Evolutionary conservation across 1,140 invertebrate genomes (phyloP).

Genomic region (Diuraphis noxia): DNA sequence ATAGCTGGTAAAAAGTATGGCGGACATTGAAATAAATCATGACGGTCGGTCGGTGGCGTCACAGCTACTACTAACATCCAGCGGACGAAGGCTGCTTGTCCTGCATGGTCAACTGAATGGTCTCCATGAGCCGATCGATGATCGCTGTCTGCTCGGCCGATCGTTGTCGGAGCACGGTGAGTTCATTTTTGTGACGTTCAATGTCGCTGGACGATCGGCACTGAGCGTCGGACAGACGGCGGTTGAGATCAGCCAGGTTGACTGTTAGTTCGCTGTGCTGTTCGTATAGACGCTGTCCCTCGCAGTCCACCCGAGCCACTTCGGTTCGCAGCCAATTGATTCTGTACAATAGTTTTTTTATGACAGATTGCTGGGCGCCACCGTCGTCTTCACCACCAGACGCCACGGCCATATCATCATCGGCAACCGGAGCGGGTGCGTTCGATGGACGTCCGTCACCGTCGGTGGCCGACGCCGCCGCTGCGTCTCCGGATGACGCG

Average conservation of each 20-base stretch:
- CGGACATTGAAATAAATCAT: no score
- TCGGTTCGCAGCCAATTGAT: constrained; percentile 34
- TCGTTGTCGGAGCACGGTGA: not conserved
- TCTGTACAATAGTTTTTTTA: constrained; percentile 27
- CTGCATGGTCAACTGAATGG: constrained; percentile 16
- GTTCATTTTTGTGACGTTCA: not conserved
- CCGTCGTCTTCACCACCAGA: not conserved
- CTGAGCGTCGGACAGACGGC: not conserved
- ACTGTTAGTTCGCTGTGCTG: not conserved
- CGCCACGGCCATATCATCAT: not conserved
- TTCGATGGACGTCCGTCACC: not conserved
- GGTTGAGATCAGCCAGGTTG: not conserved
- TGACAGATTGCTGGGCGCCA: not conserved
- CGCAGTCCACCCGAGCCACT: not conserved
- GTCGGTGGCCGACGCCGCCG: no score
- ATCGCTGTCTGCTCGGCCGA: not conserved
- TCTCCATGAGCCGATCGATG: constrained; percentile 33
- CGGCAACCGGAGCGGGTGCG: not conserved
- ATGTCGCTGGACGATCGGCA: not conserved
- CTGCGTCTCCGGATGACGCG: not conserved
- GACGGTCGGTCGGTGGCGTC: no score
- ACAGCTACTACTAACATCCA: not conserved
- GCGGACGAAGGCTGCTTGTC: not conserved
- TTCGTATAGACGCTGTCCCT: not conserved
- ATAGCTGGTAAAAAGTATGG: no score